phyloP scores from a whole-genome alignment of 2,888 invertebrate species.

The Microctonus brassicae region DNA sequence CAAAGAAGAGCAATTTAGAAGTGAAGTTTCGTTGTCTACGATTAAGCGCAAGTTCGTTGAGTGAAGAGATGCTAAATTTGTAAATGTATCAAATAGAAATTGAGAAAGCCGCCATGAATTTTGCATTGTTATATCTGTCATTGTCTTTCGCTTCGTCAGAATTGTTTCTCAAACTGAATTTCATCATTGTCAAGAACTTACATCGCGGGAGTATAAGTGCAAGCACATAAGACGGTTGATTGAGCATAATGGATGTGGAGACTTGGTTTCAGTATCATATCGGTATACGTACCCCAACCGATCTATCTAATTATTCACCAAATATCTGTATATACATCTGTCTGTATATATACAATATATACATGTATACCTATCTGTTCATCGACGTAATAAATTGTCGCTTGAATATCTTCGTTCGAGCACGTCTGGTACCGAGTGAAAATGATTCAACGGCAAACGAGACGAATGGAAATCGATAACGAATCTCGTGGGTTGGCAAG shows the following conservation, averaged over 20 bases:
- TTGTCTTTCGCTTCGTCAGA: constrained; percentile 54
- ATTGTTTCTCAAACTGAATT: constrained; percentile 60
- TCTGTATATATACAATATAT: too few relatives aligned
- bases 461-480: constrained; percentile 25
- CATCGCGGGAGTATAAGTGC: constrained; percentile 3
- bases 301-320: constrained; percentile 48
- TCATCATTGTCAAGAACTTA: constrained; percentile 55
- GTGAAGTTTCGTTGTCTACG: background rate
- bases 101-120: constrained; percentile 38
- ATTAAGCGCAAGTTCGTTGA: constrained; percentile 12
- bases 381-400: constrained; percentile 7
- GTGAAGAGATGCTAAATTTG: constrained; percentile 32
- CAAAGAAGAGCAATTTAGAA: constrained; percentile 1
- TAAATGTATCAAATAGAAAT: constrained; percentile 9
- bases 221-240: background rate
- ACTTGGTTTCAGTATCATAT: background rate
- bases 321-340: background rate
- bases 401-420: constrained; percentile 1
- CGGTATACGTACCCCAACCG: constrained; percentile 21
- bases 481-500: constrained; percentile 22
- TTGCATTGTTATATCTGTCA: constrained; percentile 52
- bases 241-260: background rate
- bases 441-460: constrained; percentile 16
- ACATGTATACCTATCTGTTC: background rate
- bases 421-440: background rate